phyloP scores from a whole-genome alignment of 2,113 vertebrate genomes.

The Nothoprocta pentlandii region DNA sequence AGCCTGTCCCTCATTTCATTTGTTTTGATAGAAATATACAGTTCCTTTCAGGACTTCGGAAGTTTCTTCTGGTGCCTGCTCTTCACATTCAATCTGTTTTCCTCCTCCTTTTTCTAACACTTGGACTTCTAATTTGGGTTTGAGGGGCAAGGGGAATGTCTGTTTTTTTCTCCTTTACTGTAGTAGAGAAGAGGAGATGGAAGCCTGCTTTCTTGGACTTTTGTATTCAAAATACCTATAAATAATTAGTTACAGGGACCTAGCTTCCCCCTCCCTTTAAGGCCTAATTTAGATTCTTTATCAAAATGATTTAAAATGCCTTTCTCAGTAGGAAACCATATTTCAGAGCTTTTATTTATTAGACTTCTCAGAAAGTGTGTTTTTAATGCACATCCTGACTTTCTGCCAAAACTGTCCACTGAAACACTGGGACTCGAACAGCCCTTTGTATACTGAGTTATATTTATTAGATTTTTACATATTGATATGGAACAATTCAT shows the following conservation, averaged over 20 bases:
- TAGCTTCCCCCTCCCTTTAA: slow-evolving; percentile 71
- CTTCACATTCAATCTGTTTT: neutral
- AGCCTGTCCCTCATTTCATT: neutral
- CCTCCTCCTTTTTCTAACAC: slow-evolving; percentile 6
- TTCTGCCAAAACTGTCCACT: slow-evolving; percentile 81
- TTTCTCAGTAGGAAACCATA: slow-evolving; percentile 80
- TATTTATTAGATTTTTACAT: slow-evolving; percentile 83
- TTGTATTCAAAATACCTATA: slow-evolving; percentile 80
- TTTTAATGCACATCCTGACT: slow-evolving; percentile 87
- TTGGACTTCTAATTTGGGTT: neutral
- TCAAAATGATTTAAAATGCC: slow-evolving; percentile 86
- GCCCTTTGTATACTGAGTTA: slow-evolving; percentile 69
- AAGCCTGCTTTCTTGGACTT: slow-evolving; percentile 52
- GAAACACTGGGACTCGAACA: slow-evolving; percentile 70
- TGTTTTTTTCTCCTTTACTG: neutral
- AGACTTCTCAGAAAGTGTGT: slow-evolving; percentile 80
- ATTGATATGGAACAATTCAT: slow-evolving; percentile 77
- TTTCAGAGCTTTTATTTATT: slow-evolving; percentile 86
- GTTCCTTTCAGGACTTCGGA: neutral
- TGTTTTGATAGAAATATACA: neutral
- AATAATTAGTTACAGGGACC: slow-evolving; percentile 80
- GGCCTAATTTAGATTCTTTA: slow-evolving; percentile 82
- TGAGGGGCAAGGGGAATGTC: neutral
- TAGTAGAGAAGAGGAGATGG: slow-evolving; percentile 23
- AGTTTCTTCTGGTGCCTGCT: neutral